Evolutionary conservation across 2,113 vertebrate species (phyloP), one percentile per base, ranked within the genome.

Genomic region (Cephalopterus ornatus): DNA sequence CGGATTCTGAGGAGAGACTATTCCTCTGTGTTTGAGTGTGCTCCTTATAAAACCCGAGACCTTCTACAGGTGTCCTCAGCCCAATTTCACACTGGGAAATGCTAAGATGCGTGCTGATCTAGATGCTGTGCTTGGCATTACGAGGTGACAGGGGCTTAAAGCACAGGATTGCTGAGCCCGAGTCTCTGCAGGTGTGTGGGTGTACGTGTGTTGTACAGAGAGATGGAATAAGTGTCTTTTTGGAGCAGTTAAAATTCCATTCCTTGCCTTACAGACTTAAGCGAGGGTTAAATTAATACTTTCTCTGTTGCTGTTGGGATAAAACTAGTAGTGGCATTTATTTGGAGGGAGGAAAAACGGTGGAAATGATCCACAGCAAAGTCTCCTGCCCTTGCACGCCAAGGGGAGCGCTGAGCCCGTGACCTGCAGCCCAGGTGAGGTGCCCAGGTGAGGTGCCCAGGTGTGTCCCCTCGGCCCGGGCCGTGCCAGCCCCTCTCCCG

Each of bases 361-460:
- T 32, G 33, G 52, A 2, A 84, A 39, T 63, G 9, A 27, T 4
- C 27, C 30, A 2, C 11, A 2, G 47, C 8, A 6, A 16, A 30
- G 18, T 4, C 7, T 80, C 8, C 32, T 68, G 42, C 46, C 53
- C 12, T 76, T 11, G 49, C 21, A 0, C 2, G 42, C 24, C 39
- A 1, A 8, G 16, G 46, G 24, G 27, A 33, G n/a, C 2, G 0
- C 21, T 2, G 56, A 70, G 41, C 33, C 5, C n/a, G 4, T 33
- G 35, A 53, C n/a, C 32, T 53, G 10, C 55, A 37, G 44, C 22
- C 15, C 9, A 16, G n/a, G 56, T 35, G 56, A 35, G 59, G 24
- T 27, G 35, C 26, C 14, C 59, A 14, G 27, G 20, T 18, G 30
- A n/a, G n/a, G 24, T 27, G 35, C 26, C 14, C 59, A 14, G 27